Evolutionary conservation across 2,797 vertebrate genomes (phyloP), one percentile per base, ranked within the genome.

Genomic region (Fistularia commersonii): DNA sequence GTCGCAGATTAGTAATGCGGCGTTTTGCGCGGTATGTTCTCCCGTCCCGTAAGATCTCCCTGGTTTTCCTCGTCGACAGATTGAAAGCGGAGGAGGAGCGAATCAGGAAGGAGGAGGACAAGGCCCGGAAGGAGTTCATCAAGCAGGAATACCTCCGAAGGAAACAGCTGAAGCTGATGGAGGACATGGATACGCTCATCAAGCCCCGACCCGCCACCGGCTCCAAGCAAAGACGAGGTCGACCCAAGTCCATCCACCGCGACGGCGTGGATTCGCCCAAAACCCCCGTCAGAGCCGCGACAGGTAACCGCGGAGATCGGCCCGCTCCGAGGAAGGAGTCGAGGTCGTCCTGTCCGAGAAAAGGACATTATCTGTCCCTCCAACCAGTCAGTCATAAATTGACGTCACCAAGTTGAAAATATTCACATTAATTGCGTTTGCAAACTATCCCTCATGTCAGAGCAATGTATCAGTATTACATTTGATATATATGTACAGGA

Each of bases 161-260:
- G 72, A 99, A 99, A 81, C 96, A 98, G 66, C 87, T 99, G 4
- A 98, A 98, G 67, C 92, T 99, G n/a, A 98, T 98, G 95, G 88
- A 94, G 73, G 97, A 98, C 69, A 97, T 98, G 97, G 93, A 96
- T 67, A 91, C 87, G 0, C 77, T 98, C 49, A 93, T 98, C 52
- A 97, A 95, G 58, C 88, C 93, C 7, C 92, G 95, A 3, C 84
- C 92, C 3, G 80, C 87, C 2, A 65, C 68, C 1, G 83, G 77
- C 9, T 73, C 87, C 74, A 96, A 92, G 72, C 92, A 93, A 66
- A 95, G 93, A 71, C 93, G 94, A 51, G 88, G 89, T 39, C 90
- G 97, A 12, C 95, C 96, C 23, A 98, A 98, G 62, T 98, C 96
- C 37, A 93, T 97, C 66, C 94, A 98, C 65, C 92, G 95, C 14